Percentiles rank a stretch among this genome's conserved stretches.
phyloP scores from a whole-genome alignment of 2,888 invertebrate genomes.

The Lysandra bellargus region DNA sequence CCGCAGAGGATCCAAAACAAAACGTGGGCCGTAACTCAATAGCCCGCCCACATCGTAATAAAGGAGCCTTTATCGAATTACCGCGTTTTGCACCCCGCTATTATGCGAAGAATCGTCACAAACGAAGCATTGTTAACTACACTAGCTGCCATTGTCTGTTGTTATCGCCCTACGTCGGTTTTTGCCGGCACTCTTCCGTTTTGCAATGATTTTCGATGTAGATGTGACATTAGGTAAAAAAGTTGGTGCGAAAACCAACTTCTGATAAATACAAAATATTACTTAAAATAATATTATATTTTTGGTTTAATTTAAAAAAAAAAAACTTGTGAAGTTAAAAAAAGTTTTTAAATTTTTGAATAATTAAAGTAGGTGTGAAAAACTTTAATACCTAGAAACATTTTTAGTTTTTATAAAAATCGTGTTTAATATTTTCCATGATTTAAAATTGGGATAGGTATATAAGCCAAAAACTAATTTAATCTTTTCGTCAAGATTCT shows the following conservation, averaged over 20 bases:
- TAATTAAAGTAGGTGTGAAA: too few relatives aligned
- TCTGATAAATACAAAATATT: too few relatives aligned
- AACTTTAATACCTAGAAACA: too few relatives aligned
- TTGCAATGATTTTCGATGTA: slow-evolving; percentile 52
- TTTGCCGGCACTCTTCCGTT: slow-evolving; percentile 74
- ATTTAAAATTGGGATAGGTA: too few relatives aligned
- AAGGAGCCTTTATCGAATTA: slow-evolving; percentile 76
- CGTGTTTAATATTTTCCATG: too few relatives aligned
- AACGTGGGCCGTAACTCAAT: slow-evolving; percentile 65
- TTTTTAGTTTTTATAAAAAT: too few relatives aligned
- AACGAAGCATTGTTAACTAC: slow-evolving; percentile 77
- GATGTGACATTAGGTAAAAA: slow-evolving; percentile 52
- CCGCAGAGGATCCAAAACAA: slow-evolving; percentile 57
- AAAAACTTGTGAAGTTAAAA: too few relatives aligned
- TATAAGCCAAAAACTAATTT: too few relatives aligned
- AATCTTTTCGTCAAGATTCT: too few relatives aligned
- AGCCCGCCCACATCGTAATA: slow-evolving; percentile 73
- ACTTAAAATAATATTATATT: too few relatives aligned
- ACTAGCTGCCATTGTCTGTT: slow-evolving; percentile 75
- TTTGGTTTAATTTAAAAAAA: too few relatives aligned
- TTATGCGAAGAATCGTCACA: slow-evolving; percentile 78
- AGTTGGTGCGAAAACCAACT: not conserved
- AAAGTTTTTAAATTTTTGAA: too few relatives aligned
- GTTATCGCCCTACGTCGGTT: slow-evolving; percentile 74
- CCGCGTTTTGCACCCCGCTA: slow-evolving; percentile 71